Evolutionary conservation across 2,888 invertebrate species (phyloP).

Genomic region (Apomyelois bistriatella): DNA sequence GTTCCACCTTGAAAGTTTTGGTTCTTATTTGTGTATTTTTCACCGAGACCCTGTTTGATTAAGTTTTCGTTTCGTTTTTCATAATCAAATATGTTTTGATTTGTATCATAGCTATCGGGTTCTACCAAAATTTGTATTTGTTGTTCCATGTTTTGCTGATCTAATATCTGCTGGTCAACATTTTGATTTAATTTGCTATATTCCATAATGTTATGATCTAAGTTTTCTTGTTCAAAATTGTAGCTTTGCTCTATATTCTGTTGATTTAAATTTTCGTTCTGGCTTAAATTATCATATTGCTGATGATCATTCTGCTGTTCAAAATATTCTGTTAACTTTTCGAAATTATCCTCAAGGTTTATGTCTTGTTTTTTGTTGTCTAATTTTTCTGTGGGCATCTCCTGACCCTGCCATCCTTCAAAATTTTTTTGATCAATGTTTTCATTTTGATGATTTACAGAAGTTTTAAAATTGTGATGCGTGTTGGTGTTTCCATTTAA

Average conservation of each 20-base stretch:
- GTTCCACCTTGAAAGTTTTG: too few relatives aligned
- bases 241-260: slow-evolving; percentile 16
- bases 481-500: slow-evolving; percentile 24
- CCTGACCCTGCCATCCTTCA: too few relatives aligned
- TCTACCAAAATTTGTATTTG: too few relatives aligned
- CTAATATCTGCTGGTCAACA: slow-evolving; percentile 25
- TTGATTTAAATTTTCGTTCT: background rate
- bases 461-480: slow-evolving; percentile 17
- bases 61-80: too few relatives aligned
- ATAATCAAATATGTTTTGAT: too few relatives aligned
- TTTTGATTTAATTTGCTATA: slow-evolving; percentile 29
- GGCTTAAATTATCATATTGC: background rate
- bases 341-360: slow-evolving; percentile 15
- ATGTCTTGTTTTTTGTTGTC: too few relatives aligned
- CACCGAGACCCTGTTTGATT: too few relatives aligned
- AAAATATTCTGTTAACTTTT: slow-evolving; percentile 20
- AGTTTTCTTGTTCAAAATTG: slow-evolving; percentile 22
- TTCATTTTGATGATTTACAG: slow-evolving; percentile 10
- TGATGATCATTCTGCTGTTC: background rate
- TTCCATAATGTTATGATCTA: slow-evolving; percentile 25
- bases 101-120: too few relatives aligned
- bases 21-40: too few relatives aligned
- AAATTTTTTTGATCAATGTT: slow-evolving; percentile 19
- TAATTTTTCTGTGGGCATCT: background rate
- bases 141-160: slow-evolving; percentile 3